Conservation (phyloP, 2,113 vertebrate genomes). For the Malurus alboscapulatus region DNA sequence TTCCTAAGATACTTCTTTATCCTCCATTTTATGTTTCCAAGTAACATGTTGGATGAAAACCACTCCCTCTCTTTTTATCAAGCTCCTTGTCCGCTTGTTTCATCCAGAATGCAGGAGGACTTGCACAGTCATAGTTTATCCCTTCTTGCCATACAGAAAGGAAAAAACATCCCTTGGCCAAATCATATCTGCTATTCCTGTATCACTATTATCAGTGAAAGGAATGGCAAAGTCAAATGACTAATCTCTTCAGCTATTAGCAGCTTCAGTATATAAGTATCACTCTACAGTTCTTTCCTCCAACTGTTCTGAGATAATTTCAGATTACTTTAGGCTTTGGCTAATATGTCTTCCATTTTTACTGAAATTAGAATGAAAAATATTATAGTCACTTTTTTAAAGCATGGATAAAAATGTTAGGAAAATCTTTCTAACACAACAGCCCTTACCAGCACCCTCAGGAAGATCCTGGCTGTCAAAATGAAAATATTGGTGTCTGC, state of each 20-base stretch:
- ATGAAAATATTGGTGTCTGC: background rate
- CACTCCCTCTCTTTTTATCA: background rate
- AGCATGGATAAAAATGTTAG: background rate
- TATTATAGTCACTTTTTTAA: constrained; percentile 7
- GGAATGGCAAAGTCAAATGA: constrained; percentile 51
- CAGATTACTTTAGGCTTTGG: constrained; percentile 50
- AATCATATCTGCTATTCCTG: constrained; percentile 32
- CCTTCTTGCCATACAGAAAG: constrained; percentile 7
- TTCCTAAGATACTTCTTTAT: constrained; percentile 15
- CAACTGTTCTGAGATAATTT: constrained; percentile 53
- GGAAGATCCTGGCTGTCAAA: constrained; percentile 6
- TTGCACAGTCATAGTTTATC: background rate
- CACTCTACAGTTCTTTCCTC: constrained; percentile 38
- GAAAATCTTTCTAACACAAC: constrained; percentile 22
- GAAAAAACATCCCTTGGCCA: constrained; percentile 8
- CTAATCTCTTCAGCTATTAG: constrained; percentile 61
- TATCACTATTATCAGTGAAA: constrained; percentile 38
- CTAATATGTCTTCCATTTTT: constrained; percentile 40
- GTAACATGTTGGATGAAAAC: background rate
- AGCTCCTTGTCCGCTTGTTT: background rate
- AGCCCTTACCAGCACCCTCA: background rate
- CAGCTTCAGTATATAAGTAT: constrained; percentile 49
- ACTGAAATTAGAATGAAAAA: constrained; percentile 39
- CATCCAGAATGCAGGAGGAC: background rate
- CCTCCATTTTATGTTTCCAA: constrained; percentile 48